phyloP scores from a whole-genome alignment of 2,113 vertebrate species.

The Tenebrosternarchus preto region DNA sequence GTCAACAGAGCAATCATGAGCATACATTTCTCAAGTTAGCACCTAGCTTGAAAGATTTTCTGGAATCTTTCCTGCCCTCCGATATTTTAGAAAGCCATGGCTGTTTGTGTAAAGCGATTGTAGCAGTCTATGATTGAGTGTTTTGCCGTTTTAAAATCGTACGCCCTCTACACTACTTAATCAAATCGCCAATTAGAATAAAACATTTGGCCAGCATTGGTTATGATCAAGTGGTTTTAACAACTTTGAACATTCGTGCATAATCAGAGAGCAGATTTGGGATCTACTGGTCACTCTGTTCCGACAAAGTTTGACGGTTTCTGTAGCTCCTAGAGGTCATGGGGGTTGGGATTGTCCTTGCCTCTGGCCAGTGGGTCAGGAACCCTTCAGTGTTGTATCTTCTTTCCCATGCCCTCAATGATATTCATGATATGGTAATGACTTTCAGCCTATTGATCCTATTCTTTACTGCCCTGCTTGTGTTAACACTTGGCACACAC shows the following conservation, averaged over 20 bases:
- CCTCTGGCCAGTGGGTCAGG: constrained; percentile 60
- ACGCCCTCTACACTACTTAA: neutral
- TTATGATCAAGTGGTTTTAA: neutral
- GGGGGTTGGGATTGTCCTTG: constrained; percentile 54
- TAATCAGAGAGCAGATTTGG: neutral
- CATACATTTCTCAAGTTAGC: neutral
- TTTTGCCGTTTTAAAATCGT: neutral
- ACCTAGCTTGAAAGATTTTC: neutral
- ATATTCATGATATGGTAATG: constrained; percentile 77
- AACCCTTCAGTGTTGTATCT: constrained; percentile 40
- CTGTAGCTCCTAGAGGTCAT: constrained; percentile 56
- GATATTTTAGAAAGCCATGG: neutral
- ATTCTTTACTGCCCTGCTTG: constrained; percentile 56
- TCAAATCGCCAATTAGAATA: neutral
- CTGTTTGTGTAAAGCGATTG: neutral
- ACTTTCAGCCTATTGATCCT: constrained; percentile 72
- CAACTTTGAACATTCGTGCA: neutral
- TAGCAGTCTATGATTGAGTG: neutral
- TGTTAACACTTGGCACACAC: constrained; percentile 37
- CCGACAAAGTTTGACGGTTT: constrained; percentile 15
- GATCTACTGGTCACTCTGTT: neutral
- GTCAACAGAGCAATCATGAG: neutral
- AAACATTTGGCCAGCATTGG: neutral
- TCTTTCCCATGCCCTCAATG: constrained; percentile 66
- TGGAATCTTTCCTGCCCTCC: neutral